Percentiles rank a stretch among this genome's conserved stretches.
These are phyloP conservation scores for Trichonephila clavata DNA, from an alignment of 1,140 invertebrate genomes.

Conservation along the genomic window DNA sequence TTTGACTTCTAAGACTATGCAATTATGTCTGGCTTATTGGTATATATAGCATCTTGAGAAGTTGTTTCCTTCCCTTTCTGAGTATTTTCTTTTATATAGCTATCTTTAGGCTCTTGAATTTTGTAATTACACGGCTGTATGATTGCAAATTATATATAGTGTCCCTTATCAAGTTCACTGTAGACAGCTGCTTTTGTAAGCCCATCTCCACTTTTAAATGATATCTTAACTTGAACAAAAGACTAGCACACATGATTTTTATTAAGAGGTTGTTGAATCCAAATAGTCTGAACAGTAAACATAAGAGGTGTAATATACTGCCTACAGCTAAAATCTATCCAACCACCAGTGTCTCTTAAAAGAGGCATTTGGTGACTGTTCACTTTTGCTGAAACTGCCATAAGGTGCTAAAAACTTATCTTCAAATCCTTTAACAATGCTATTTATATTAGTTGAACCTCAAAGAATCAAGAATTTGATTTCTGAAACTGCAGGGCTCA, in stretches of 20 bases:
- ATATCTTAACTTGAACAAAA: neutral
- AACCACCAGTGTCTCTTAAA: neutral
- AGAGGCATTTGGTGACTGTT: neutral
- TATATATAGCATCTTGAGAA: too few species aligned
- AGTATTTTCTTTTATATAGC: too few species aligned
- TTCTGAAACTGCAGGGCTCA: neutral
- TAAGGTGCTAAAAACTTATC: neutral
- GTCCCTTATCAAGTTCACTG: too few species aligned
- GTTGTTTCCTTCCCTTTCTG: too few species aligned
- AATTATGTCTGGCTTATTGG: too few species aligned
- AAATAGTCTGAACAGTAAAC: neutral
- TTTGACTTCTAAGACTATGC: too few species aligned
- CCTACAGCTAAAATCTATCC: neutral
- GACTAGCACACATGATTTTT: neutral
- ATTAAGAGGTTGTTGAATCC: conserved; percentile 23
- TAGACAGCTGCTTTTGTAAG: too few species aligned
- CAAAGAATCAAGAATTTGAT: neutral
- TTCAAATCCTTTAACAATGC: neutral
- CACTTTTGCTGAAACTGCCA: neutral
- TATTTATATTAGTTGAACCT: neutral
- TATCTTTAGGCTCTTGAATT: too few species aligned
- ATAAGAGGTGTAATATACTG: neutral
- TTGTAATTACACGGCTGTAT: too few species aligned
- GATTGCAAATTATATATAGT: too few species aligned
- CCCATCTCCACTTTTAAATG: too few species aligned